phyloP scores from a whole-genome alignment of 2,113 vertebrate genomes.

The Trogon melanurus region DNA sequence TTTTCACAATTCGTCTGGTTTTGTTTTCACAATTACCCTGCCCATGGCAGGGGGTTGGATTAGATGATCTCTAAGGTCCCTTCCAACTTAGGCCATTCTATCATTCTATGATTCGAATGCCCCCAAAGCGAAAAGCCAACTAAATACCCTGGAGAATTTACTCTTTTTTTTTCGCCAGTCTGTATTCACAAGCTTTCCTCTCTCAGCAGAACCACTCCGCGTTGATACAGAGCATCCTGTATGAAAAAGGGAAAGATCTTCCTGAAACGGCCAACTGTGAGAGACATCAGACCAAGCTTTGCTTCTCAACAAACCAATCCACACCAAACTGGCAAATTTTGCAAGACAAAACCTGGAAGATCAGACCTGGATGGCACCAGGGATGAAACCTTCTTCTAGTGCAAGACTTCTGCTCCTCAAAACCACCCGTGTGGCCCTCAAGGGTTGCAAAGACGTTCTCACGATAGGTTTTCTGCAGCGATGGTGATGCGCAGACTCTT shows the following conservation, averaged over 20 bases:
- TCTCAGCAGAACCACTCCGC: background rate
- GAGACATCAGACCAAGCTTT: background rate
- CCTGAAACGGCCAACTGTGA: background rate
- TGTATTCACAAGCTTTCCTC: background rate
- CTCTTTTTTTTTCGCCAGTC: background rate
- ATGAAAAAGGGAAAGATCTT: background rate
- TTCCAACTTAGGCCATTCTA: too few relatives aligned
- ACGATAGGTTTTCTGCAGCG: too few relatives aligned
- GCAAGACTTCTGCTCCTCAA: background rate
- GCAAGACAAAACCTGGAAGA: background rate
- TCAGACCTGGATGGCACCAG: accelerated
- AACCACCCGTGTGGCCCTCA: background rate
- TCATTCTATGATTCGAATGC: too few relatives aligned
- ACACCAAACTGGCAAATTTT: background rate
- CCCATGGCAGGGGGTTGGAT: too few relatives aligned
- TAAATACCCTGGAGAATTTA: background rate
- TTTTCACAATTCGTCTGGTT: too few relatives aligned
- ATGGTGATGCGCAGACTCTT: background rate
- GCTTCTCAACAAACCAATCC: background rate
- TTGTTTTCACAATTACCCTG: too few relatives aligned
- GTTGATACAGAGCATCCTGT: background rate
- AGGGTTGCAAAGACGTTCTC: background rate
- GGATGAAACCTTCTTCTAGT: background rate
- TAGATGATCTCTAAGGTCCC: too few relatives aligned
- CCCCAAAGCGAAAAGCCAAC: background rate